Evolutionary conservation across 1,140 invertebrate species (phyloP).

Genomic region (Brachionus plicatilis): DNA sequence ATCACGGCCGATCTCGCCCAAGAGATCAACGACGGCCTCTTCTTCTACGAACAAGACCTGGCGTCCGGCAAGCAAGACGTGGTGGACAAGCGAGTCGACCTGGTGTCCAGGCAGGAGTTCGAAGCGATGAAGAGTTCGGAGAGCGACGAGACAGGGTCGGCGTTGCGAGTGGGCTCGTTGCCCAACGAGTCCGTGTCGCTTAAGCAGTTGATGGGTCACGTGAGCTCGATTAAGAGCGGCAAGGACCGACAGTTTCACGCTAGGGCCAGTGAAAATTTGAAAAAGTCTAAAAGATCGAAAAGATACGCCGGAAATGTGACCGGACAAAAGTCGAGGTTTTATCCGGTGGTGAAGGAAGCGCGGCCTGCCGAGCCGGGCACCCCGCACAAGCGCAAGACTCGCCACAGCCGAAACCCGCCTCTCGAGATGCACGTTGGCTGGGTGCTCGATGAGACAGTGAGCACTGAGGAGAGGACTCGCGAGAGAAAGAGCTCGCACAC

Average conservation of each 20-base stretch:
- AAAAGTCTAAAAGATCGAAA: not conserved
- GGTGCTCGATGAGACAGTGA: constrained; percentile 74
- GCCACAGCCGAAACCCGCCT: constrained; percentile 85
- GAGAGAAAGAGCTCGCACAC: constrained; percentile 65
- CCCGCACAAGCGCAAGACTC: constrained; percentile 67
- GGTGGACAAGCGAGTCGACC: constrained; percentile 71
- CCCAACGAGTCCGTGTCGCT: constrained; percentile 37
- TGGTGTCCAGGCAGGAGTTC: constrained; percentile 81
- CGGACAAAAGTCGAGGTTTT: constrained; percentile 65
- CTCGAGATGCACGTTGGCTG: constrained; percentile 92
- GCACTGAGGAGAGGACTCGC: constrained; percentile 68
- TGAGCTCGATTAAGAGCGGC: constrained; percentile 43
- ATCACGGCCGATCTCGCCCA: constrained; percentile 86
- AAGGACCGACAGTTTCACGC: not conserved
- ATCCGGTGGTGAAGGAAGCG: constrained; percentile 75
- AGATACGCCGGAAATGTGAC: not conserved
- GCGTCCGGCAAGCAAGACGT: not conserved
- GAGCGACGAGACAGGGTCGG: not conserved
- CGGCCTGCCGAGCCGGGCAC: constrained; percentile 45
- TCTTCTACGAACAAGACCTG: constrained; percentile 71
- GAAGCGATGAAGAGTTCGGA: constrained; percentile 62
- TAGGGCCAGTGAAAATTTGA: not conserved
- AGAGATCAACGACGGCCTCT: constrained; percentile 87
- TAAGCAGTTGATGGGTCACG: constrained; percentile 43
- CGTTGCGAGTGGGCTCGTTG: not conserved